Evolutionary conservation across 2,113 vertebrate genomes (phyloP), one percentile per base, ranked within the genome.

Genomic region (Caretta caretta): DNA sequence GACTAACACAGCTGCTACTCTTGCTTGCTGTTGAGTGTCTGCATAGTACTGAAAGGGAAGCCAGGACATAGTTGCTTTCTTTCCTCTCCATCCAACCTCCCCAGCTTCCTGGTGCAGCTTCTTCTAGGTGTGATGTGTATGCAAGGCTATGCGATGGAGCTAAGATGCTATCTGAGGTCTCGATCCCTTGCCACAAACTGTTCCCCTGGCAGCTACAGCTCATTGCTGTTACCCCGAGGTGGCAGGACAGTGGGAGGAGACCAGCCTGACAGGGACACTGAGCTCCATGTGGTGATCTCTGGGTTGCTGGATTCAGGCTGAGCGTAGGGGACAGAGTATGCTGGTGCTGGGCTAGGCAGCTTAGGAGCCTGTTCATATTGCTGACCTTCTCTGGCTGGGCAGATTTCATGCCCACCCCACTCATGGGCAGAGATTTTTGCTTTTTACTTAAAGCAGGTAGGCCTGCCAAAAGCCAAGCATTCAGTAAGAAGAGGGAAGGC

Each of bases 131-230:
- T 81, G 72, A 46, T 3, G 22, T 49, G 59, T 31, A 48, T 35
- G 17, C 79, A 79, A 14, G 91, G 56, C 82, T 83, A 69, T 35
- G 81, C 50, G 31, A 84, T 50, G 11, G 69, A 83, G 84, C 80
- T 93, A 93, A 83, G 90, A 69, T 93, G 54, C 69, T 89, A 14
- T 86, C 89, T 57, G 59, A 94, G 90, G 85, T 82, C 72, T 86
- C 78, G 80, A 81, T 96, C 69, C 0, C 0, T 78, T 94, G 90
- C 78, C 75, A 65, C 78, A 72, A 86, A 96, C 49, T 1, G 31
- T 90, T 89, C 35, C 65, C 5, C 11, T 79, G 82, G 49, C 86
- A 83, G 83, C 81, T 13, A 57, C 48, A 90, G 85, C 24, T 54
- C 69, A 35, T 90, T 51, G 65, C 16, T 51, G n/a, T 84, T 94